Conservation (phyloP, 2,113 vertebrate genomes). For the Oncorhynchus kisutch region DNA sequence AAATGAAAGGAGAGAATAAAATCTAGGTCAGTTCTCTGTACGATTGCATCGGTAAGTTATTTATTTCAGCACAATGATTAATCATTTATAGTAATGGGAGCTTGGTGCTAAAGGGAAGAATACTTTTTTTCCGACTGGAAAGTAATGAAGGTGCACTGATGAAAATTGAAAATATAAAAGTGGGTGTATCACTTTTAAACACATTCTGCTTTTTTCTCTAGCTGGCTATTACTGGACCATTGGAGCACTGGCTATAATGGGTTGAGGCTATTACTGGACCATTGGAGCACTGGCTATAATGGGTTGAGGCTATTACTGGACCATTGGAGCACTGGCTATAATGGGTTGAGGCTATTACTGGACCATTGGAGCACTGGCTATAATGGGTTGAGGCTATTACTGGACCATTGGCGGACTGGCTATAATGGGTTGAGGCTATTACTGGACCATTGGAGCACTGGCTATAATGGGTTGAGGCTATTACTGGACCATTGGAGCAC, state of each 20-base stretch:
- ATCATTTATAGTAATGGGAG: constrained; percentile 60
- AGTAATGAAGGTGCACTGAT: constrained; percentile 21
- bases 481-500: background rate
- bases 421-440: too few relatives aligned
- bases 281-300: background rate
- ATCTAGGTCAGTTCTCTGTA: constrained; percentile 52
- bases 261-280: background rate
- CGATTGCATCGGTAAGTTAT: constrained; percentile 41
- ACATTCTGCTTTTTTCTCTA: background rate
- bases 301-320: background rate
- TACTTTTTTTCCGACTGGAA: constrained; percentile 23
- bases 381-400: constrained; percentile 6
- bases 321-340: too few relatives aligned
- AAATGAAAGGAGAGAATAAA: background rate
- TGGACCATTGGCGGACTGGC: too few relatives aligned
- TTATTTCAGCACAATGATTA: constrained; percentile 50
- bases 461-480: background rate
- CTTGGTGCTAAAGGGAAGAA: constrained; percentile 22
- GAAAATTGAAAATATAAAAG: constrained; percentile 15
- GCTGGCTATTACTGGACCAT: background rate
- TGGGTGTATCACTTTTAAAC: constrained; percentile 1
- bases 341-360: too few relatives aligned
- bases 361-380: background rate
- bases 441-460: too few relatives aligned
- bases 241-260: background rate